Conservation (phyloP, 2,888 invertebrate genomes). For the Drosophila flavopinicola region DNA sequence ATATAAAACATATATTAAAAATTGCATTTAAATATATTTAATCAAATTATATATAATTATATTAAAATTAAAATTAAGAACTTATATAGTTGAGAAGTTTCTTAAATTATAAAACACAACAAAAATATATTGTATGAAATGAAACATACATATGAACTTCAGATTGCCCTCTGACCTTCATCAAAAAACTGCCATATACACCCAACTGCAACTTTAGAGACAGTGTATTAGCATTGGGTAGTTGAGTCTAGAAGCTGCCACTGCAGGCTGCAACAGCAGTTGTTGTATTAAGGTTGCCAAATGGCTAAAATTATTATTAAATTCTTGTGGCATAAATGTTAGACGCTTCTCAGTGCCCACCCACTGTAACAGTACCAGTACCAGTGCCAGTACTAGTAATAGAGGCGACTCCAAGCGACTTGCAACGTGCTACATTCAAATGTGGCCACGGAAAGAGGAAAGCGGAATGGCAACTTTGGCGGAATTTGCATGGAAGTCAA, state of each 20-base stretch:
- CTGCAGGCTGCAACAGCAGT: conserved; percentile 40
- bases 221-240: conserved; percentile 28
- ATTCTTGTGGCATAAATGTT: conserved; percentile 78
- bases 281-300: conserved; percentile 56
- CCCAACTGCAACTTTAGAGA: background rate
- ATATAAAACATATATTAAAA: too few relatives aligned
- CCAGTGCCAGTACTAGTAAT: too few relatives aligned
- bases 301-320: conserved; percentile 78
- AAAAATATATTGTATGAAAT: background rate
- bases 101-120: too few relatives aligned
- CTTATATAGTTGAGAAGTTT: too few relatives aligned
- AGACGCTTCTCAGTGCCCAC: conserved; percentile 78
- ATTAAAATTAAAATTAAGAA: too few relatives aligned
- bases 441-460: conserved; percentile 38
- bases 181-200: background rate
- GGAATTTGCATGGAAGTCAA: conserved; percentile 67
- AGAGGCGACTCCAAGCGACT: conserved; percentile 7
- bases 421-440: conserved; percentile 17
- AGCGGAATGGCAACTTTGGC: conserved; percentile 25
- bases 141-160: too few relatives aligned
- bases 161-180: conserved; percentile 1
- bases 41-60: too few relatives aligned
- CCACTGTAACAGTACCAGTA: conserved; percentile 72
- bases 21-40: too few relatives aligned
- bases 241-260: conserved; percentile 35